Evolutionary conservation across 2,113 vertebrate genomes (phyloP).

Genomic region (Oreotrochilus melanogaster): DNA sequence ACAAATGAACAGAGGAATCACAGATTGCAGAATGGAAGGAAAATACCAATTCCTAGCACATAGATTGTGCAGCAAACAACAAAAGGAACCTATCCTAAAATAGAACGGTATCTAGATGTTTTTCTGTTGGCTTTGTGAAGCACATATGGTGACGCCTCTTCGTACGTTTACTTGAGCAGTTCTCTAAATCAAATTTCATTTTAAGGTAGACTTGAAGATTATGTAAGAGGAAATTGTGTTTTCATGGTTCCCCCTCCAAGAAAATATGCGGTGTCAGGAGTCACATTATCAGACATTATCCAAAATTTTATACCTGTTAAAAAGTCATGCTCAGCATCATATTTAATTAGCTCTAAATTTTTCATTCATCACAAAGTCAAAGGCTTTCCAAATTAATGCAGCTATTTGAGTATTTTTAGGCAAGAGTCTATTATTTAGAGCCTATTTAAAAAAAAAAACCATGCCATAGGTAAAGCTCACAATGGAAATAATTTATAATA

Average conservation of each 20-base stretch:
- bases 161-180: constrained; percentile 9
- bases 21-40: neutral
- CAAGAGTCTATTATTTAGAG: neutral
- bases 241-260: constrained; percentile 15
- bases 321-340: neutral
- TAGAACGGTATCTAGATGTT: constrained; percentile 6
- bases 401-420: constrained; percentile 3
- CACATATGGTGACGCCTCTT: neutral
- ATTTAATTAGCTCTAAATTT: constrained; percentile 36
- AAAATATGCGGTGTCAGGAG: neutral
- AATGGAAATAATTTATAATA: constrained; percentile 62
- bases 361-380: constrained; percentile 19
- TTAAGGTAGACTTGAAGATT: constrained; percentile 27
- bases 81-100: constrained; percentile 42
- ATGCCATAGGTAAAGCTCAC: constrained; percentile 41
- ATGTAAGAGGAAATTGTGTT: constrained; percentile 11
- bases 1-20: neutral
- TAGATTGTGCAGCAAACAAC: constrained; percentile 23
- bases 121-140: constrained; percentile 19
- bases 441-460: neutral
- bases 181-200: constrained; percentile 50
- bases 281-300: constrained; percentile 1
- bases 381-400: constrained; percentile 13
- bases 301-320: constrained; percentile 9
- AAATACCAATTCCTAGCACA: constrained; percentile 17